Conservation (phyloP, 37 sponge, comb jelly and placozoan genomes). For the Diacarnus erythraeanus region DNA sequence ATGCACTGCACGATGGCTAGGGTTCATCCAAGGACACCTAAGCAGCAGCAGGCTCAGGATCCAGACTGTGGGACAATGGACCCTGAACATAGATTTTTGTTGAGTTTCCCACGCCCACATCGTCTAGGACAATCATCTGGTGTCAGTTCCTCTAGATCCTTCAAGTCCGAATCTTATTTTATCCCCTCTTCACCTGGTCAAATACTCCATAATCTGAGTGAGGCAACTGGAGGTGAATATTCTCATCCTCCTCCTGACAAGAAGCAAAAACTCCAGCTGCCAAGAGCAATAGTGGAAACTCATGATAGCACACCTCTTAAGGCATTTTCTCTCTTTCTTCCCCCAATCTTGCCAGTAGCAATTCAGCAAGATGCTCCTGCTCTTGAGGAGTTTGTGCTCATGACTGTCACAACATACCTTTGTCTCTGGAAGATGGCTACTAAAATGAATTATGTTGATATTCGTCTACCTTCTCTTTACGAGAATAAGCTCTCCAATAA, state of each 20-base stretch:
- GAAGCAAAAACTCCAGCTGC: neutral
- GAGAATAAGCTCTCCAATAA: neutral
- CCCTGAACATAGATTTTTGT: neutral
- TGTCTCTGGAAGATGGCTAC: slow-evolving; percentile 22
- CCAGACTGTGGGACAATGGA: neutral
- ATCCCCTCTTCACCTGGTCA: neutral
- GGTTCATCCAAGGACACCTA: neutral
- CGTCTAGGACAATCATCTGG: slow-evolving; percentile 16
- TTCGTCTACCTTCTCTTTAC: slow-evolving; percentile 29
- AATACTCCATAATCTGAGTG: neutral
- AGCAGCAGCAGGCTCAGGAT: neutral
- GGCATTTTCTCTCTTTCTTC: slow-evolving; percentile 21
- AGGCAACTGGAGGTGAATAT: neutral
- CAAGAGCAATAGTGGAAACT: slow-evolving; percentile 9
- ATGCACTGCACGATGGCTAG: too few relatives aligned
- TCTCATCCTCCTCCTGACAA: slow-evolving; percentile 19
- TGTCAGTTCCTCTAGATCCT: neutral
- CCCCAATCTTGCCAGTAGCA: slow-evolving; percentile 18
- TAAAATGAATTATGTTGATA: slow-evolving; percentile 15
- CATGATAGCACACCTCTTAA: slow-evolving; percentile 22
- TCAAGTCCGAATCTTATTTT: neutral
- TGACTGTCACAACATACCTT: slow-evolving; percentile 25
- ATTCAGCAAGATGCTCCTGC: slow-evolving; percentile 4
- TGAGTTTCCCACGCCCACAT: slow-evolving; percentile 19
- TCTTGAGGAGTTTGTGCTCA: slow-evolving; percentile 15